These are phyloP conservation scores for Deilephila porcellus DNA, from an alignment of 2,888 invertebrate genomes.

Conservation along the genomic window DNA sequence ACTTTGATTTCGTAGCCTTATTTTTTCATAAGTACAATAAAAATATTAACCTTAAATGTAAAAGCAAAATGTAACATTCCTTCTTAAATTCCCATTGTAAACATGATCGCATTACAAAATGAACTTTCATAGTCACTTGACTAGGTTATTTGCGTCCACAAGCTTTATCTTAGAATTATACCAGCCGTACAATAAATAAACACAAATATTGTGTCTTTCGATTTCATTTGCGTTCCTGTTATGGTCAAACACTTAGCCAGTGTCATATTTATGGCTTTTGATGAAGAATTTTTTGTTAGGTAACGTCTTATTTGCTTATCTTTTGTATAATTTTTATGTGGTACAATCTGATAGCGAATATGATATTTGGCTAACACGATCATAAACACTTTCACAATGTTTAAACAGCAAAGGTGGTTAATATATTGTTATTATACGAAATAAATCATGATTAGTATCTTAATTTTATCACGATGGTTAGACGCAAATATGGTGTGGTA, in stretches of 20 bases:
- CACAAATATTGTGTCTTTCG: slow-evolving; percentile 54
- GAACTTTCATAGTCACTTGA: slow-evolving; percentile 25
- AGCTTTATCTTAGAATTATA: slow-evolving; percentile 18
- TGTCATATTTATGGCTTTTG: slow-evolving; percentile 30
- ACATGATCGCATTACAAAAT: slow-evolving; percentile 23
- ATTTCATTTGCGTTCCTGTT: slow-evolving; percentile 64
- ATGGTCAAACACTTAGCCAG: slow-evolving; percentile 45
- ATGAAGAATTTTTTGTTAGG: slow-evolving; percentile 9
- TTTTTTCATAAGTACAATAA: too few species aligned
- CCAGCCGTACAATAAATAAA: slow-evolving; percentile 31
- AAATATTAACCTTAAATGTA: too few species aligned
- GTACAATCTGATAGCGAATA: slow-evolving; percentile 17
- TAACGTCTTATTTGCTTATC: slow-evolving; percentile 17
- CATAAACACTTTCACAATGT: slow-evolving; percentile 26
- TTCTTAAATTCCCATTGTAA: neutral
- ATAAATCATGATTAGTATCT: slow-evolving; percentile 5
- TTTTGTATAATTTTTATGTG: slow-evolving; percentile 17
- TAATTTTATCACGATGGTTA: slow-evolving; percentile 1
- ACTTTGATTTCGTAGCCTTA: too few species aligned
- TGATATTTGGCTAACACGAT: slow-evolving; percentile 16
- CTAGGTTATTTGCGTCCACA: slow-evolving; percentile 22
- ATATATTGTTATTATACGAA: slow-evolving; percentile 2
- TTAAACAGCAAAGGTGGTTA: neutral
- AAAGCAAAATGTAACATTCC: neutral
- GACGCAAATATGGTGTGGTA: neutral